Conservation (phyloP, 2,113 vertebrate genomes). For the Galbula dea region DNA sequence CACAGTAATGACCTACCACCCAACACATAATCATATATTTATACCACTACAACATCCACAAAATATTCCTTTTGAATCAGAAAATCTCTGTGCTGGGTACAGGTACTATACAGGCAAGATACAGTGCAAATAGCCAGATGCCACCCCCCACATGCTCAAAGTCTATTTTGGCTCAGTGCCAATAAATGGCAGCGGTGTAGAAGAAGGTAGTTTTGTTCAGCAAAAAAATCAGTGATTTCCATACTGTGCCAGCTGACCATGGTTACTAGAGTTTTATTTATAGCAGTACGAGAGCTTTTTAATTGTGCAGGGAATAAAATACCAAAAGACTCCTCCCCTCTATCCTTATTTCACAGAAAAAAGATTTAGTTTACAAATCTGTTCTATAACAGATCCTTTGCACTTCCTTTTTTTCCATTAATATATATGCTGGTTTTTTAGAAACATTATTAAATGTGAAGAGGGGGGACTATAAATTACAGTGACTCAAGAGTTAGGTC, state of each 20-base stretch:
- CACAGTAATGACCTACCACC: slow-evolving; percentile 23
- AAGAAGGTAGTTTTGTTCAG: not conserved
- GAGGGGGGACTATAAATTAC: slow-evolving; percentile 44
- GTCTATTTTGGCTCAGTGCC: not conserved
- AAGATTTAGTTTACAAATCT: slow-evolving; percentile 32
- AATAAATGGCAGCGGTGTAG: not conserved
- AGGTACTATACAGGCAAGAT: not conserved
- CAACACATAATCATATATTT: slow-evolving; percentile 23
- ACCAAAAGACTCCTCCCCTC: not conserved
- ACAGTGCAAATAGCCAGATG: not conserved
- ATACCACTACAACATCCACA: not conserved
- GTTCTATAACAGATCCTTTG: not conserved
- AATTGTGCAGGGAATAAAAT: slow-evolving; percentile 28
- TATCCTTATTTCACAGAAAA: not conserved
- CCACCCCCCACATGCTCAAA: not conserved
- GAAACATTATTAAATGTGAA: slow-evolving; percentile 50
- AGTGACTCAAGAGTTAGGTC: not conserved
- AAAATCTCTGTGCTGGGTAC: not conserved
- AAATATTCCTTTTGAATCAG: not conserved
- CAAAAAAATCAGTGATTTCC: slow-evolving; percentile 2
- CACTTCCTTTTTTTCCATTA: slow-evolving; percentile 27
- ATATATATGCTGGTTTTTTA: slow-evolving; percentile 44
- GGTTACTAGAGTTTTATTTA: slow-evolving; percentile 27
- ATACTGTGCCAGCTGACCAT: not conserved
- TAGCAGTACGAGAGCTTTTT: not conserved